Conservation (phyloP, 2,888 invertebrate species). For the Drosophila birchii region DNA sequence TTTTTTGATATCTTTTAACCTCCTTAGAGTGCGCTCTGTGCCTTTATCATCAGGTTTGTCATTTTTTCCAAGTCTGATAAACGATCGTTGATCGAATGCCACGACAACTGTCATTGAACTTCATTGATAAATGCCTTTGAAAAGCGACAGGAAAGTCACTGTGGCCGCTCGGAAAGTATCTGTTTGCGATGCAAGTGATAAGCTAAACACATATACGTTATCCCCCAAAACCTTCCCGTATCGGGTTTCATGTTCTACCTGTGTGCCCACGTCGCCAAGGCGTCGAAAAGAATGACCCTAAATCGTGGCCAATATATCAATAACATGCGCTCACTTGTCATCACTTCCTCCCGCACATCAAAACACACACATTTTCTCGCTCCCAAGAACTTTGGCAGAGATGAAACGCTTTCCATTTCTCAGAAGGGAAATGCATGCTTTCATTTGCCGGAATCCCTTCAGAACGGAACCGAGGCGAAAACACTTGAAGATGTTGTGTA, state of each 20-base stretch:
- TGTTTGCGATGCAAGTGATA: conserved; percentile 62
- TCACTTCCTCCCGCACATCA: conserved; percentile 34
- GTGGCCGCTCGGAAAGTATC: conserved; percentile 45
- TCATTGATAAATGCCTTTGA: conserved; percentile 71
- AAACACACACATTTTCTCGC: conserved; percentile 1
- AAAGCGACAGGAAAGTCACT: conserved; percentile 26
- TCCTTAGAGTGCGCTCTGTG: conserved; percentile 26
- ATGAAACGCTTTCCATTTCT: conserved; percentile 54
- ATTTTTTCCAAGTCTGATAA: conserved; percentile 68
- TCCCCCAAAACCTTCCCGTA: conserved; percentile 33
- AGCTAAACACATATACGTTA: conserved; percentile 61
- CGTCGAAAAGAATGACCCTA: conserved; percentile 35
- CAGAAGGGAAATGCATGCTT: conserved; percentile 58
- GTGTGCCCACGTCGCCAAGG: conserved; percentile 18
- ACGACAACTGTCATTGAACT: conserved; percentile 75
- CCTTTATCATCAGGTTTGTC: conserved; percentile 70
- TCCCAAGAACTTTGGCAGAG: conserved; percentile 11
- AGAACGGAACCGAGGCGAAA: conserved; percentile 53
- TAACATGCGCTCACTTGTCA: conserved; percentile 52
- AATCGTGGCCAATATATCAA: conserved; percentile 67
- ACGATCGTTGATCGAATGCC: conserved; percentile 69
- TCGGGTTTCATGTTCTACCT: conserved; percentile 67
- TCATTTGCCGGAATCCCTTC: conserved; percentile 48
- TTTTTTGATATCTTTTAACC: conserved; percentile 19
- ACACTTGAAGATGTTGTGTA: conserved; percentile 68